Evolutionary conservation across 1,140 invertebrate genomes (phyloP).

Genomic region (Zaprionus kolodkinae): DNA sequence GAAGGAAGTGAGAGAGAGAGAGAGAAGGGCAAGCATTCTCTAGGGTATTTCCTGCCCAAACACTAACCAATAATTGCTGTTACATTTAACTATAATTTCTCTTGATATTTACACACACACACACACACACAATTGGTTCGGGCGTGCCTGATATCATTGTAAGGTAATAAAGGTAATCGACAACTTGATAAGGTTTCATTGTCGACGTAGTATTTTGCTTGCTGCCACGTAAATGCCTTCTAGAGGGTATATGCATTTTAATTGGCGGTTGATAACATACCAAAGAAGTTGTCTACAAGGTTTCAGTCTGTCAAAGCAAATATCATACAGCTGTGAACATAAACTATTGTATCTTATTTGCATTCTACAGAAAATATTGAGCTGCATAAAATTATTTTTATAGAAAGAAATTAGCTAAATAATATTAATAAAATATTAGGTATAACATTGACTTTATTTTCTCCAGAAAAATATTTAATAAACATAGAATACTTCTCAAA

Average conservation of each 20-base stretch:
- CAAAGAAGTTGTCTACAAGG: no score
- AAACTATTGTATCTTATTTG: no score
- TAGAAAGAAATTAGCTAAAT: no score
- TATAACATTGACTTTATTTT: no score
- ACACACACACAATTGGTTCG: neutral
- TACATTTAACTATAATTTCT: slow-evolving; percentile 6
- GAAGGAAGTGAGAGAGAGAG: neutral
- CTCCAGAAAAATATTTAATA: no score
- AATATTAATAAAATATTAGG: no score
- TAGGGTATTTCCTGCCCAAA: neutral
- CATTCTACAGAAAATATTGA: no score
- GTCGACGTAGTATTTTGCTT: slow-evolving; percentile 26
- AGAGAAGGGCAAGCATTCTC: neutral
- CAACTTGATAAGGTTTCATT: slow-evolving; percentile 13
- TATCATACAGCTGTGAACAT: no score
- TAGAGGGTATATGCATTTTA: neutral
- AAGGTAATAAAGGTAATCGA: slow-evolving; percentile 4
- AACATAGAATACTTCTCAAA: no score
- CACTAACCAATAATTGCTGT: slow-evolving; percentile 3
- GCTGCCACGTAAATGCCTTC: neutral
- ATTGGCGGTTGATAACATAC: no score
- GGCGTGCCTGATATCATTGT: neutral
- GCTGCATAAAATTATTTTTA: no score
- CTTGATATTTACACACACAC: slow-evolving; percentile 9
- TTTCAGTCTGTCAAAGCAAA: no score